Evolutionary conservation across 2,888 invertebrate species (phyloP).

Genomic region (Diogma glabrata): DNA sequence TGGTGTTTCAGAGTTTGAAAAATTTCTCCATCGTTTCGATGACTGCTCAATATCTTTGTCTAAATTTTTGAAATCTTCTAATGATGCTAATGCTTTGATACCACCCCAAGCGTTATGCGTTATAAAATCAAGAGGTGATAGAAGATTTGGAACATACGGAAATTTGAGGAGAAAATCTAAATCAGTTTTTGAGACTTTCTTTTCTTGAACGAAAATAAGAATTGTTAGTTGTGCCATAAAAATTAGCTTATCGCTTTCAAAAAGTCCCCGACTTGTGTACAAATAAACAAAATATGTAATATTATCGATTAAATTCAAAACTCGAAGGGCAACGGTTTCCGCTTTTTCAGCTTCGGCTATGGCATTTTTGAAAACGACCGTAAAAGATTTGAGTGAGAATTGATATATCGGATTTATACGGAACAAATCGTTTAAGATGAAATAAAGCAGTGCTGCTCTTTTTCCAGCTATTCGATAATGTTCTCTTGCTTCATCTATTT

Average conservation of each 20-base stretch:
- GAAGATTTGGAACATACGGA: constrained; percentile 61
- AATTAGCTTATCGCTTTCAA: constrained; percentile 84
- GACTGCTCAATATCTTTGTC: constrained; percentile 89
- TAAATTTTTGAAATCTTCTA: constrained; percentile 70
- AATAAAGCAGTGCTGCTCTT: constrained; percentile 81
- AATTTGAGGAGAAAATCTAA: constrained; percentile 80
- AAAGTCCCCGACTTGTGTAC: constrained; percentile 82
- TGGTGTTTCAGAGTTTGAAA: constrained; percentile 82
- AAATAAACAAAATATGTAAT: constrained; percentile 78
- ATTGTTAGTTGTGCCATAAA: constrained; percentile 79
- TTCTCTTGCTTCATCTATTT: constrained; percentile 86
- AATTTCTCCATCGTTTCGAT: constrained; percentile 84
- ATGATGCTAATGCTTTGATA: constrained; percentile 59
- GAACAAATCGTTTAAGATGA: constrained; percentile 82
- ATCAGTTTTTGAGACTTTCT: constrained; percentile 62
- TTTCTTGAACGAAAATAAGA: constrained; percentile 46
- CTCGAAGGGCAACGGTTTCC: constrained; percentile 59
- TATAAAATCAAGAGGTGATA: constrained; percentile 73
- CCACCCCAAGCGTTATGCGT: constrained; percentile 71
- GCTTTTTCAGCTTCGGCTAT: constrained; percentile 54
- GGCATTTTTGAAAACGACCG: constrained; percentile 74
- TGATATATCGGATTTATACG: constrained; percentile 93
- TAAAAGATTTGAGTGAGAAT: constrained; percentile 89
- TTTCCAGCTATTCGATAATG: constrained; percentile 75
- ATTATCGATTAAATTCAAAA: constrained; percentile 67